phyloP scores from a whole-genome alignment of 2,797 vertebrate species.

The Balearica regulorum region DNA sequence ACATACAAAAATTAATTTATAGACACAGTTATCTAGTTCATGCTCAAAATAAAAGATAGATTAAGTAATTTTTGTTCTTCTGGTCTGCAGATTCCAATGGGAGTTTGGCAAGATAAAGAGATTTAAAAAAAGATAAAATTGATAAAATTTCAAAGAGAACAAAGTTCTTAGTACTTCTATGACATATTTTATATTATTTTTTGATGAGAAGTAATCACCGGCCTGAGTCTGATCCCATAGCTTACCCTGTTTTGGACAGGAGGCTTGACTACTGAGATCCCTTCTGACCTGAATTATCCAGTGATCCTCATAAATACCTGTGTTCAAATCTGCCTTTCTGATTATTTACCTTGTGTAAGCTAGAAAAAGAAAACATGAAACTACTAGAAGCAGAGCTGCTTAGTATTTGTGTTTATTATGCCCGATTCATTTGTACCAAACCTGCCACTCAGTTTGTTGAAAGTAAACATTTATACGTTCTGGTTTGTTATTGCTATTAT shows the following conservation, averaged over 20 bases:
- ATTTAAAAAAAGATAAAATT: neutral
- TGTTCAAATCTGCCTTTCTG: neutral
- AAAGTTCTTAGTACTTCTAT: neutral
- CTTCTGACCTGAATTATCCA: neutral
- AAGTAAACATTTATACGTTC: neutral
- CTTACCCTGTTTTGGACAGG: neutral
- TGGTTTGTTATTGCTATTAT: neutral
- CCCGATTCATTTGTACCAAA: neutral
- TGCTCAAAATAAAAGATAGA: neutral
- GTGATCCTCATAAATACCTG: neutral
- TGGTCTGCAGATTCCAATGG: neutral
- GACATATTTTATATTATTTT: neutral
- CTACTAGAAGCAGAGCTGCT: neutral
- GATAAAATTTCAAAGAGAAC: neutral
- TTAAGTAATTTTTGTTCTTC: neutral
- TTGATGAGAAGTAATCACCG: neutral
- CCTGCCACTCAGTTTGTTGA: neutral
- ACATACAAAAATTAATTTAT: neutral
- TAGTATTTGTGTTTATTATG: neutral
- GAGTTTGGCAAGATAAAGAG: neutral
- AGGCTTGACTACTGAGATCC: neutral
- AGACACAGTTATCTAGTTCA: neutral
- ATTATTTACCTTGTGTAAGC: neutral
- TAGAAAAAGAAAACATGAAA: neutral
- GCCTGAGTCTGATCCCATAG: neutral